A percentile compares a stretch with the other conserved stretches of the same genome.
These are phyloP conservation scores for Xiphorhynchus erythropygius DNA, from an alignment of 2,797 vertebrate genomes.

Conservation along the genomic window DNA sequence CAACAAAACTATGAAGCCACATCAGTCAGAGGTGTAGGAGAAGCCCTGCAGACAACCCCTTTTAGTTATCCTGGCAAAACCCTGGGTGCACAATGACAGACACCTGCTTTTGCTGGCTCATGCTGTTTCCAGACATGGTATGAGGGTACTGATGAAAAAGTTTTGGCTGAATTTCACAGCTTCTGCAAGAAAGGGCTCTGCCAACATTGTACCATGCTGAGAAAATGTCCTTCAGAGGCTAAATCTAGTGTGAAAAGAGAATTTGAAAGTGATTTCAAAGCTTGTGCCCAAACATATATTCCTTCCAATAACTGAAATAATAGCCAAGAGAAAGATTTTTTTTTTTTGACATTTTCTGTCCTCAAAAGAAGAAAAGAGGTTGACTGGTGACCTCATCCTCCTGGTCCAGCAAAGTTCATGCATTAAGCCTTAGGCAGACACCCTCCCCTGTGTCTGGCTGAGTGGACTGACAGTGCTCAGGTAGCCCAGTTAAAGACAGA, in stretches of 20 bases:
- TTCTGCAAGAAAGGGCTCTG: neutral
- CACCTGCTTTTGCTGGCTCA: constrained; percentile 14
- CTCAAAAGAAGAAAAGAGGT: neutral
- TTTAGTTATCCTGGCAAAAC: neutral
- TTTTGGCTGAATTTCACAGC: neutral
- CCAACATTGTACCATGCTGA: neutral
- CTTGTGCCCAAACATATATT: neutral
- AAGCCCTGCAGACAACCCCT: neutral
- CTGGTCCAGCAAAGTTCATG: neutral
- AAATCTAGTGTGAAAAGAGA: neutral
- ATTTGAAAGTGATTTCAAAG: neutral
- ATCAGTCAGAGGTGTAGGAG: neutral
- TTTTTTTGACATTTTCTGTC: neutral
- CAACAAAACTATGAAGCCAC: neutral
- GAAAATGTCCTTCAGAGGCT: neutral
- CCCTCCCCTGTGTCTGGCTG: neutral
- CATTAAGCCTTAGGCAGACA: neutral
- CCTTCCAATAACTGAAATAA: neutral
- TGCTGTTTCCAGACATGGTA: neutral
- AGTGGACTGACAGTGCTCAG: neutral
- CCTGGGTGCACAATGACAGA: neutral
- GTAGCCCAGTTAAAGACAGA: neutral
- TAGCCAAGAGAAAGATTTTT: neutral
- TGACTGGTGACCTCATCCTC: neutral
- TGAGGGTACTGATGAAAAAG: neutral